These are phyloP conservation scores for Pteromalus puparum DNA, from an alignment of 1,140 invertebrate genomes.

Conservation along the genomic window DNA sequence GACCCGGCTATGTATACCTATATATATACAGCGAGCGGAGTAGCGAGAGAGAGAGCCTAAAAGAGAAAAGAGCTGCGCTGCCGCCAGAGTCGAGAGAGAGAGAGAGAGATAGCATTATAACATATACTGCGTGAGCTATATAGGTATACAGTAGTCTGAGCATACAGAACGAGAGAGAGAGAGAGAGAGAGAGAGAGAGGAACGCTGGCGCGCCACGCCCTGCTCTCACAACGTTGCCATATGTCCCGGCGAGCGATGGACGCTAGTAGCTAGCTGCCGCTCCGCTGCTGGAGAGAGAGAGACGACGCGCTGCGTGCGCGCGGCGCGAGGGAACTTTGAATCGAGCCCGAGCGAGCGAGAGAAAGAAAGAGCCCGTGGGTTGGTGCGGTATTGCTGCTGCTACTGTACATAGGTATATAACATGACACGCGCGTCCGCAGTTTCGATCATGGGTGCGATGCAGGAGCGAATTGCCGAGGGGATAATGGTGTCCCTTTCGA, in stretches of 20 bases:
- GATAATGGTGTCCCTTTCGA: neutral
- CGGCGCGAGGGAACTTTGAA: conserved; percentile 35
- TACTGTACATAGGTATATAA: too few species aligned
- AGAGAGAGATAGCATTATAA: neutral
- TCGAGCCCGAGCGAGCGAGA: conserved; percentile 14
- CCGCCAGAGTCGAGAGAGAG: neutral
- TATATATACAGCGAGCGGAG: too few species aligned
- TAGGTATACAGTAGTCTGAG: neutral
- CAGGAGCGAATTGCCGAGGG: neutral
- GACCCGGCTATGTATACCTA: neutral
- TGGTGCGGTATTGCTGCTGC: too few species aligned
- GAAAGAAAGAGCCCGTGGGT: neutral
- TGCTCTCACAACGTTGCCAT: conserved; percentile 66
- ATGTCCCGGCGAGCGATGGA: conserved; percentile 62
- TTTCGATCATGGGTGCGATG: neutral
- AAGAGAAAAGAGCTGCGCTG: neutral
- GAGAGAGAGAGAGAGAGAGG: conserved; percentile 48
- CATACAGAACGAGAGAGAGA: conserved; percentile 9
- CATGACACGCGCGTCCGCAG: too few species aligned
- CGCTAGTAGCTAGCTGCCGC: conserved; percentile 60
- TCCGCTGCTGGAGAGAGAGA: conserved; percentile 38
- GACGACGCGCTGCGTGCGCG: conserved; percentile 34
- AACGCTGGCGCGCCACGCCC: conserved; percentile 64
- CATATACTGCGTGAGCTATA: too few species aligned
- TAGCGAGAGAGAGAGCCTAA: neutral